These are phyloP conservation scores for Crossocerus cetratus DNA, from an alignment of 2,888 invertebrate genomes.

Conservation along the genomic window DNA sequence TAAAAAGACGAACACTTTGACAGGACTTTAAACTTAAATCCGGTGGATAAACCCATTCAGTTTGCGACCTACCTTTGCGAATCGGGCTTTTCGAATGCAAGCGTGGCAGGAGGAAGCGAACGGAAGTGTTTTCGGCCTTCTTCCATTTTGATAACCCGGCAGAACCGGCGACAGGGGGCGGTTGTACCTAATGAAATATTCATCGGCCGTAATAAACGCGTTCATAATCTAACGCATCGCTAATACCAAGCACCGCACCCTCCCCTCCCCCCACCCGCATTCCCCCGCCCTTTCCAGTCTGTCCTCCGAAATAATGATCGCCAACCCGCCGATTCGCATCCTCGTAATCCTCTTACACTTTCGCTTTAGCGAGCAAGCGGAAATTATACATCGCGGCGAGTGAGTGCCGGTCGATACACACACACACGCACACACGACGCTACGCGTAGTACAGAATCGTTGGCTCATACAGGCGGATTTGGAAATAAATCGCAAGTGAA, in stretches of 20 bases:
- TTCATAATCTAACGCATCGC: constrained; percentile 1
- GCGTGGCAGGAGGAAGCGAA: neutral
- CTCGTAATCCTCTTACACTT: constrained; percentile 59
- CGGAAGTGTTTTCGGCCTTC: neutral
- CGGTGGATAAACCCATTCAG: no score
- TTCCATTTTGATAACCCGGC: constrained; percentile 2
- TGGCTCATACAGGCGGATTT: no score
- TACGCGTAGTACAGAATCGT: no score
- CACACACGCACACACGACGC: no score
- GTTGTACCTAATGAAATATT: neutral
- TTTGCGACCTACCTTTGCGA: no score
- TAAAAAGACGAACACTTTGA: no score
- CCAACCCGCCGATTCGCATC: constrained; percentile 28
- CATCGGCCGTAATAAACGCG: neutral
- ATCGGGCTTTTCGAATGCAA: no score
- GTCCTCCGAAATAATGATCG: constrained; percentile 26
- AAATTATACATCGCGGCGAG: constrained; percentile 52
- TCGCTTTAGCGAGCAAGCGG: constrained; percentile 49
- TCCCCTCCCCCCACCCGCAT: neutral
- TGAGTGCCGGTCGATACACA: no score
- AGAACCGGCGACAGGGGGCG: neutral
- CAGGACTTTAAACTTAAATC: no score
- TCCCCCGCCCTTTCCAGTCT: neutral
- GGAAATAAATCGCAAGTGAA: constrained; percentile 24
- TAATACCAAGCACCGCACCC: neutral